Evolutionary conservation across 2,113 vertebrate genomes (phyloP).

Genomic region (Chiloscyllium plagiosum): DNA sequence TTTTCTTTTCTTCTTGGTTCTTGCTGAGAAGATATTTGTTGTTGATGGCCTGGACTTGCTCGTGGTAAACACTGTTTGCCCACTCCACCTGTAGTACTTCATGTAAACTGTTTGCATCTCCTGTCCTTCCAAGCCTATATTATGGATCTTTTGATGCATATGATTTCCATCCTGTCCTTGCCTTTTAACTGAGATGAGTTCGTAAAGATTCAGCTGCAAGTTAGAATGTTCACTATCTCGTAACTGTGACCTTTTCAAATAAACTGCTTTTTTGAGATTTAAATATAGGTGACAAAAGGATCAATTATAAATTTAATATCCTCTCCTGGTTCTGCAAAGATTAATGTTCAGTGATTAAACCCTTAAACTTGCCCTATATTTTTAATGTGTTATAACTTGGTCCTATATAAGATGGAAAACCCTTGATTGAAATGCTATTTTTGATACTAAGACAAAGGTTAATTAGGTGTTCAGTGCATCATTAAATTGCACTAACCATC

Average conservation of each 20-base stretch:
- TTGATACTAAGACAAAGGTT: neutral
- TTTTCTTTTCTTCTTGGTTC: neutral
- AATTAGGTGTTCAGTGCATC: neutral
- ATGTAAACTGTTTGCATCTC: neutral
- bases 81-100: neutral
- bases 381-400: neutral
- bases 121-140: neutral
- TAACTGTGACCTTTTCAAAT: neutral
- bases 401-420: too few species aligned
- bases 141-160: neutral
- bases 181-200: neutral
- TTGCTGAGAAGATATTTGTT: neutral
- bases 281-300: neutral
- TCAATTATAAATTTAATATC: neutral
- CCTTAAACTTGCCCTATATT: neutral
- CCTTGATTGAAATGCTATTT: neutral
- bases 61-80: neutral
- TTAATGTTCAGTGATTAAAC: neutral
- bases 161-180: neutral
- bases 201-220: neutral
- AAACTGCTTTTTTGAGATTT: neutral
- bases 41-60: neutral
- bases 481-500: neutral
- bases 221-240: neutral
- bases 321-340: neutral